Conservation (phyloP, 2,113 vertebrate species). For the Tragulus kanchil region DNA sequence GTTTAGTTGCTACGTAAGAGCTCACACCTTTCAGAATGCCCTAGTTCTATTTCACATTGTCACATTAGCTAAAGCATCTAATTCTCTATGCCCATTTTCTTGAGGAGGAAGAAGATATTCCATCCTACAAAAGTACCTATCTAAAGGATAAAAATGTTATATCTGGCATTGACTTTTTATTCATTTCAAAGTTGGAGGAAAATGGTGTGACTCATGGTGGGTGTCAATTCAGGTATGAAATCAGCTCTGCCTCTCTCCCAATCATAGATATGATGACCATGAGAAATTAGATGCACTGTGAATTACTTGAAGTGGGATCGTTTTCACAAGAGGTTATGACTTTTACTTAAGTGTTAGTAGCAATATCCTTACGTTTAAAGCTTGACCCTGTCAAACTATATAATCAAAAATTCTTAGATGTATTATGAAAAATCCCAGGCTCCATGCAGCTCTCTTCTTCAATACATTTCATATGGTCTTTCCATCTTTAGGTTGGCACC, state of each 20-base stretch:
- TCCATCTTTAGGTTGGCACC: slow-evolving; percentile 35
- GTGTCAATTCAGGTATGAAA: slow-evolving; percentile 25
- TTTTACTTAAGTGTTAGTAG: neutral
- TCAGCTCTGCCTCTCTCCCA: neutral
- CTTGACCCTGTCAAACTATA: neutral
- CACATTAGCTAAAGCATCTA: neutral
- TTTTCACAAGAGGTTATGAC: neutral
- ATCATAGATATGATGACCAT: neutral
- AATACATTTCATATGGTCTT: slow-evolving; percentile 34
- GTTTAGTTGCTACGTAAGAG: neutral
- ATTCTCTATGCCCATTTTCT: neutral
- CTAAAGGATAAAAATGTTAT: neutral
- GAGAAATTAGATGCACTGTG: neutral
- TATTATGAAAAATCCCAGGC: neutral
- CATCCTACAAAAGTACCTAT: neutral
- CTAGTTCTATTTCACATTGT: neutral
- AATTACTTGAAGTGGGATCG: neutral
- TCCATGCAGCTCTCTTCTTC: neutral
- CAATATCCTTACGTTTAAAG: slow-evolving; percentile 57
- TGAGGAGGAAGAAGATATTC: neutral
- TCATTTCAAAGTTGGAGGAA: slow-evolving; percentile 29
- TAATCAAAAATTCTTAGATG: slow-evolving; percentile 27
- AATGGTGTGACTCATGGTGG: neutral
- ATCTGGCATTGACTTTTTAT: neutral
- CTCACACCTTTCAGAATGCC: neutral